Percentiles rank a stretch among this genome's conserved stretches.
These are phyloP conservation scores for Hozukius guyotensis DNA, from an alignment of 2,797 vertebrate species.

Conservation along the genomic window DNA sequence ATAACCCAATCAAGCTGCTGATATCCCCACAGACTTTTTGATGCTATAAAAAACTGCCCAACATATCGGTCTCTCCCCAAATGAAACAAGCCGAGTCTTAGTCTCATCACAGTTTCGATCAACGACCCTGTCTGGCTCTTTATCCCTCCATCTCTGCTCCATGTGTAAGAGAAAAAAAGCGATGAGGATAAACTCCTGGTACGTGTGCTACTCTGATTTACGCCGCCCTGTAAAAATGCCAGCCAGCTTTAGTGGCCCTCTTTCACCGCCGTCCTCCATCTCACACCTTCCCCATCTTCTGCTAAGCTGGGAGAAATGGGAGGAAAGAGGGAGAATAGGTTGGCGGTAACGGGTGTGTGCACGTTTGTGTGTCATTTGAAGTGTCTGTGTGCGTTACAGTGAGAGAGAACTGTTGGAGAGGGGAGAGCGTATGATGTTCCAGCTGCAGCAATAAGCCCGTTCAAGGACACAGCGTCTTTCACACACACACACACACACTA, in stretches of 20 bases:
- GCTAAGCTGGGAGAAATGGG: slow-evolving; percentile 33
- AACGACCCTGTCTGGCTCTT: neutral
- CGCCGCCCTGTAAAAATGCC: slow-evolving; percentile 53
- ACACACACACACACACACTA: slow-evolving; percentile 15
- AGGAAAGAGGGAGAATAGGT: neutral
- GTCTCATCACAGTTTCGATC: neutral
- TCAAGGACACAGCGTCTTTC: slow-evolving; percentile 69
- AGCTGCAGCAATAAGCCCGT: slow-evolving; percentile 66
- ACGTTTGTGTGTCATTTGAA: neutral
- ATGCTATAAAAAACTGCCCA: neutral
- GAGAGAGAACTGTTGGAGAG: slow-evolving; percentile 26
- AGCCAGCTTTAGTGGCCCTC: slow-evolving; percentile 43
- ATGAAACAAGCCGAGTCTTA: neutral
- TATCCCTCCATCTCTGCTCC: slow-evolving; percentile 16
- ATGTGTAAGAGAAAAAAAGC: neutral
- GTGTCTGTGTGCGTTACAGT: neutral
- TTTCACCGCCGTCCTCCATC: slow-evolving; percentile 26
- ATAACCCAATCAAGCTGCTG: neutral
- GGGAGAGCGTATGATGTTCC: slow-evolving; percentile 51
- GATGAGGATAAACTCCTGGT: slow-evolving; percentile 30
- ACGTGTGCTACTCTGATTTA: slow-evolving; percentile 45
- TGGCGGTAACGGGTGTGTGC: neutral
- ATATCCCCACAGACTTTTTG: neutral
- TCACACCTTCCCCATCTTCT: slow-evolving; percentile 16
- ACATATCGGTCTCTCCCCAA: neutral